A percentile compares a stretch with the other conserved stretches of the same genome.
phyloP scores from a whole-genome alignment of 1,140 invertebrate species.

The Drosophila malerkotliana region DNA sequence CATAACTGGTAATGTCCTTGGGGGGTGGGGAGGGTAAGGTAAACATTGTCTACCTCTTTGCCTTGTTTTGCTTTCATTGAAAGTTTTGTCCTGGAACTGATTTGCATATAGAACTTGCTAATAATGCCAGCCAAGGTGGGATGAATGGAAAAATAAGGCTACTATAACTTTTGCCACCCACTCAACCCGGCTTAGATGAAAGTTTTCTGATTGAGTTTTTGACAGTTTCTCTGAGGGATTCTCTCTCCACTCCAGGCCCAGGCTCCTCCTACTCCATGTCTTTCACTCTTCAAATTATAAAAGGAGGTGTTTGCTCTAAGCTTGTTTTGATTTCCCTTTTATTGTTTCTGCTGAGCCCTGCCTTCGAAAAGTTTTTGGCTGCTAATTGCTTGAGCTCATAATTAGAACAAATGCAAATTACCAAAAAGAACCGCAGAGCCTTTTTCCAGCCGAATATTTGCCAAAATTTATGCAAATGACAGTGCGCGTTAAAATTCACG shows the following conservation, averaged over 20 bases:
- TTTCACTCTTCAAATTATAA: neutral
- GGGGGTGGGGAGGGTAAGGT: slow-evolving; percentile 9
- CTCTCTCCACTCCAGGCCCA: neutral
- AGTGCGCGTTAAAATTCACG: slow-evolving; percentile 48
- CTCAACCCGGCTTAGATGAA: slow-evolving; percentile 59
- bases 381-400: slow-evolving; percentile 68
- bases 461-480: slow-evolving; percentile 66
- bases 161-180: slow-evolving; percentile 46
- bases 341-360: slow-evolving; percentile 51
- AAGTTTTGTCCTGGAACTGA: slow-evolving; percentile 50
- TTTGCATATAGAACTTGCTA: slow-evolving; percentile 76
- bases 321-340: slow-evolving; percentile 60
- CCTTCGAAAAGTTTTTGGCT: slow-evolving; percentile 41
- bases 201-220: slow-evolving; percentile 75
- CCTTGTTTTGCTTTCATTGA: slow-evolving; percentile 39
- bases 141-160: slow-evolving; percentile 10
- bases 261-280: neutral
- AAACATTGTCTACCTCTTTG: slow-evolving; percentile 52
- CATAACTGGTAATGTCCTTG: slow-evolving; percentile 16
- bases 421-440: slow-evolving; percentile 21
- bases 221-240: slow-evolving; percentile 39
- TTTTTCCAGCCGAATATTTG: slow-evolving; percentile 26
- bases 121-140: slow-evolving; percentile 58
- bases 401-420: slow-evolving; percentile 61
- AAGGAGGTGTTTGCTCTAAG: slow-evolving; percentile 58